These are phyloP conservation scores for Daboia siamensis DNA, from an alignment of 2,113 vertebrate genomes.

Conservation along the genomic window DNA sequence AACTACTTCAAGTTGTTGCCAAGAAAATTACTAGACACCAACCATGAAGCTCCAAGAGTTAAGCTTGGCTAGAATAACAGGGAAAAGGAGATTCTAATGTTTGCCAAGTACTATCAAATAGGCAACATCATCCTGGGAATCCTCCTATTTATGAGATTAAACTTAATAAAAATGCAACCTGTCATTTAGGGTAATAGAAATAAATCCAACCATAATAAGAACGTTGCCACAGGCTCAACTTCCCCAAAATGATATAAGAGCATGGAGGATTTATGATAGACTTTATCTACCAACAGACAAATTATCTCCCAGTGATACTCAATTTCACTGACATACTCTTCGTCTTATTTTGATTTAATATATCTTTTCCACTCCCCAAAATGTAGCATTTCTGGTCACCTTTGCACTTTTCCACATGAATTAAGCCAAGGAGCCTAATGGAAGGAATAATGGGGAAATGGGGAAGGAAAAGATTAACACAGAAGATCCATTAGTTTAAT, in stretches of 20 bases:
- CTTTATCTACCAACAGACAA: constrained; percentile 7
- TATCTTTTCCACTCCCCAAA: constrained; percentile 1
- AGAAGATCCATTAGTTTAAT: neutral
- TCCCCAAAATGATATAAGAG: constrained; percentile 28
- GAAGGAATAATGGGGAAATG: neutral
- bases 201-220: constrained; percentile 30
- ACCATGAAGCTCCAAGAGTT: neutral
- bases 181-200: neutral
- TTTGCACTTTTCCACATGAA: neutral
- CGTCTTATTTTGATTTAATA: constrained; percentile 35
- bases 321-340: constrained; percentile 14
- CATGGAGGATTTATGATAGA: constrained; percentile 10
- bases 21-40: neutral
- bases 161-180: fast-evolving
- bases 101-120: neutral
- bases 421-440: neutral
- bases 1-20: neutral
- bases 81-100: constrained; percentile 10
- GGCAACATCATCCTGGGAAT: constrained; percentile 1
- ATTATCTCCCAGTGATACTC: constrained; percentile 20
- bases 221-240: neutral
- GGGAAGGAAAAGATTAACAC: neutral
- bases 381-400: neutral
- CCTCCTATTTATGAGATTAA: constrained; percentile 8
- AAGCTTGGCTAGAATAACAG: neutral